Conservation (phyloP, 2,888 invertebrate species). For the Plebejus anna region DNA sequence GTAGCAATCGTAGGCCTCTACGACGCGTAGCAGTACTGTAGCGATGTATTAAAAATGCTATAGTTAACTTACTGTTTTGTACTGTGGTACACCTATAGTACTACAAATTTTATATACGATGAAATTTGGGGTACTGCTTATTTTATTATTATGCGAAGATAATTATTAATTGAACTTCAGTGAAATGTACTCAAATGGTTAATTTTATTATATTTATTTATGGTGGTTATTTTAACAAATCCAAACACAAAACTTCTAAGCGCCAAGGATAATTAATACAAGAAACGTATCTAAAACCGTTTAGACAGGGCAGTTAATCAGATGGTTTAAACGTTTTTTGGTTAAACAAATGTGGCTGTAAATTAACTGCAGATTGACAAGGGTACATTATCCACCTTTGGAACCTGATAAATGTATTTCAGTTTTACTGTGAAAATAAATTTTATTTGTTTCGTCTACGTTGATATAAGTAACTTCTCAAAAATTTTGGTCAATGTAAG, state of each 20-base stretch:
- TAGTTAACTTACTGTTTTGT: too few species aligned
- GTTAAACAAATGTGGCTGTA: conserved; percentile 71
- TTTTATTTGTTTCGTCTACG: background rate
- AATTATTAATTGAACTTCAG: background rate
- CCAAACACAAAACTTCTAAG: background rate
- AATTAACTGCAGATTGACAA: conserved; percentile 71
- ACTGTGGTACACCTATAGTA: too few species aligned
- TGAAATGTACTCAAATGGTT: background rate
- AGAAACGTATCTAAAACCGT: conserved; percentile 58
- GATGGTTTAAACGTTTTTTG: conserved; percentile 66
- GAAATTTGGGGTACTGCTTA: too few species aligned
- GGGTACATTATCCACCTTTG: conserved; percentile 49
- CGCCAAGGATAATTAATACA: conserved; percentile 36
- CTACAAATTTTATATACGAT: too few species aligned
- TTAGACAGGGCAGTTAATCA: conserved; percentile 67
- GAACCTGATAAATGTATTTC: conserved; percentile 22
- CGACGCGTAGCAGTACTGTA: background rate
- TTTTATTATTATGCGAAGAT: background rate
- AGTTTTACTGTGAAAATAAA: background rate
- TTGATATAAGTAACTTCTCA: background rate
- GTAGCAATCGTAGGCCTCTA: background rate
- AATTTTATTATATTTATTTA: background rate
- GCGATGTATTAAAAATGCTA: too few species aligned
- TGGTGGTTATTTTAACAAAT: background rate
- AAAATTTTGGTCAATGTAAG: too few species aligned